A percentile compares a stretch with the other conserved stretches of the same genome.
These are phyloP conservation scores for Salmo trutta DNA, from an alignment of 2,797 vertebrate species.

Conservation along the genomic window DNA sequence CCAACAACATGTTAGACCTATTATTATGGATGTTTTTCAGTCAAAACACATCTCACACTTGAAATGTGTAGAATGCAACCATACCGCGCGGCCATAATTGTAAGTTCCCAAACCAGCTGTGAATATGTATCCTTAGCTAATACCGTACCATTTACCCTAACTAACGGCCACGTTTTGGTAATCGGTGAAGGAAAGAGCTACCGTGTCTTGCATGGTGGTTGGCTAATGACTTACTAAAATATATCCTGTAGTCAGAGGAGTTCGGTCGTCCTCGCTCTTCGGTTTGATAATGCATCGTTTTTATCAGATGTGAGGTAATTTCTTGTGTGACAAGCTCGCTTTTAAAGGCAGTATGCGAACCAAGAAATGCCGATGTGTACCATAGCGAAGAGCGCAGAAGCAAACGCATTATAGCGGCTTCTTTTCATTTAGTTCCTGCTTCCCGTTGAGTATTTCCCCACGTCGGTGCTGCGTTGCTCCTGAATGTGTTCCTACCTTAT, in stretches of 20 bases:
- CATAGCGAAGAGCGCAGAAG: constrained; percentile 37
- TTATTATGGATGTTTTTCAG: too few relatives aligned
- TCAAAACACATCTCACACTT: too few relatives aligned
- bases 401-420: constrained; percentile 55
- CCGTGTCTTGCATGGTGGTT: neutral
- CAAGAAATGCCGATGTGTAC: constrained; percentile 29
- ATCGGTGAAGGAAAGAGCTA: neutral
- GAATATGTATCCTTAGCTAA: neutral
- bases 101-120: neutral
- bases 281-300: constrained; percentile 78
- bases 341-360: constrained; percentile 29
- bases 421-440: constrained; percentile 43
- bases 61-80: neutral
- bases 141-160: neutral
- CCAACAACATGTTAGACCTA: too few relatives aligned
- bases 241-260: constrained; percentile 85
- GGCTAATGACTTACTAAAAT: constrained; percentile 86
- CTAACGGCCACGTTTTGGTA: neutral
- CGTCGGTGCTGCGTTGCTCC: neutral
- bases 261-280: constrained; percentile 83
- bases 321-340: constrained; percentile 52
- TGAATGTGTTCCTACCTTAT: neutral
- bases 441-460: constrained; percentile 33
- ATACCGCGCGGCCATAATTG: neutral
- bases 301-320: constrained; percentile 41